phyloP scores from a whole-genome alignment of 2,888 invertebrate genomes.

The Cristatella mucedo region DNA sequence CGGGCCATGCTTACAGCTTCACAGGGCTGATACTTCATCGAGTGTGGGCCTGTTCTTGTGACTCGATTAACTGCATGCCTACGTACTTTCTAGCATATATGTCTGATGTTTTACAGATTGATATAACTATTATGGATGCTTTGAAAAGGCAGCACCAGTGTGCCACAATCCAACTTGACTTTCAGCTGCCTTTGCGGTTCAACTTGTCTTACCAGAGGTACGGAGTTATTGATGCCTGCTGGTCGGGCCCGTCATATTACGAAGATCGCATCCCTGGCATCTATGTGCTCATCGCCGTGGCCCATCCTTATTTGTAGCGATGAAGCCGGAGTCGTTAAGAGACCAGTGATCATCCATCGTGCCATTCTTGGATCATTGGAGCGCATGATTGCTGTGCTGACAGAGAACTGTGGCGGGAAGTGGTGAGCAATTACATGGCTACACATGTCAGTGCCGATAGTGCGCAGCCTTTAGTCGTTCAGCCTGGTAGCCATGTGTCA shows the following conservation, averaged over 20 bases:
- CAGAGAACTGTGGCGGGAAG: constrained; percentile 91
- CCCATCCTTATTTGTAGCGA: constrained; percentile 4
- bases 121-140: constrained; percentile 87
- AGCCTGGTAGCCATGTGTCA: background rate
- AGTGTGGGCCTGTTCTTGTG: too few species aligned
- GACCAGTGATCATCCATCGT: constrained; percentile 93
- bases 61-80: too few species aligned
- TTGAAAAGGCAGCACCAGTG: constrained; percentile 76
- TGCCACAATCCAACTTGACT: constrained; percentile 94
- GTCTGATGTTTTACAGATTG: too few species aligned
- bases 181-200: constrained; percentile 83
- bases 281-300: background rate
- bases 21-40: too few species aligned
- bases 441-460: constrained; percentile 1
- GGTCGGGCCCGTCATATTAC: background rate
- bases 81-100: too few species aligned
- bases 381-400: constrained; percentile 90
- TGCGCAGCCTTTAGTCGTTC: background rate
- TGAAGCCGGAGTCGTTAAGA: constrained; percentile 39
- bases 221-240: constrained; percentile 13
- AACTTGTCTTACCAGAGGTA: constrained; percentile 51
- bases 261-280: background rate
- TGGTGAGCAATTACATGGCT: constrained; percentile 48
- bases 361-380: constrained; percentile 94
- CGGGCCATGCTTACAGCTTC: too few species aligned